Evolutionary conservation across 2,888 invertebrate genomes (phyloP), one percentile per base, ranked within the genome.

Genomic region (Priocnemis perturbator): DNA sequence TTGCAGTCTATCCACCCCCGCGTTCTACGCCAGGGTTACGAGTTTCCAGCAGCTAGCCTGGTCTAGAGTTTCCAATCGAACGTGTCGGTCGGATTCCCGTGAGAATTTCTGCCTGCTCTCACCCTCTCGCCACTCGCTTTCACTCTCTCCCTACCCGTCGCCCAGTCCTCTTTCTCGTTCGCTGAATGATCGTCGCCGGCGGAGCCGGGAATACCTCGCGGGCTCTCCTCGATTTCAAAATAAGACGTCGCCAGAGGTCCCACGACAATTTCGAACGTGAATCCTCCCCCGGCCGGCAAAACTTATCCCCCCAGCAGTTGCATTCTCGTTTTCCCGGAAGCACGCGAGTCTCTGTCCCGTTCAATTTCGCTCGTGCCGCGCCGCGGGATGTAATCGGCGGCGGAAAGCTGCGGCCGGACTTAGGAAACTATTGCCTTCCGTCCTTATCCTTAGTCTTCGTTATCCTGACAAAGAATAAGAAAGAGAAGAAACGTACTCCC

Each of bases 341-440:
- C 45, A 21, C 62, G 55, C 48, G 63, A 30, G 63, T 48, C 45
- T 37, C 37, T 37, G 68, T 67, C 52, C 52, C 56, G 56, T 23
- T 67, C 75, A 73, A 79, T 76, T 64, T 67, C 64, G 60, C 59
- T 47, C 57, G 69, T 26, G 70, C 73, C 64, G 71, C 74, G 48
- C 73, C 64, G 55, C 57, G 57, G 71, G 71, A 80, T 78, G 74
- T 77, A 78, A 81, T 80, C 74, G 76, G 70, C 65, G 77, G 74
- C 69, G 72, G 69, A 68, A 73, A 71, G 71, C 70, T 73, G 73
- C 76, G 70, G 71, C 67, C 73, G 11, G 37, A 37, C 37, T 37
- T 37, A 11, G 4, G 11, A 37, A 37, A 11, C 37, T 9, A 37
- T 37, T 37, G 7, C 37, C 37, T 11, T 37, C 37, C 37, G 14